Evolutionary conservation across 2,797 vertebrate genomes (phyloP).

Genomic region (Natrix natrix): DNA sequence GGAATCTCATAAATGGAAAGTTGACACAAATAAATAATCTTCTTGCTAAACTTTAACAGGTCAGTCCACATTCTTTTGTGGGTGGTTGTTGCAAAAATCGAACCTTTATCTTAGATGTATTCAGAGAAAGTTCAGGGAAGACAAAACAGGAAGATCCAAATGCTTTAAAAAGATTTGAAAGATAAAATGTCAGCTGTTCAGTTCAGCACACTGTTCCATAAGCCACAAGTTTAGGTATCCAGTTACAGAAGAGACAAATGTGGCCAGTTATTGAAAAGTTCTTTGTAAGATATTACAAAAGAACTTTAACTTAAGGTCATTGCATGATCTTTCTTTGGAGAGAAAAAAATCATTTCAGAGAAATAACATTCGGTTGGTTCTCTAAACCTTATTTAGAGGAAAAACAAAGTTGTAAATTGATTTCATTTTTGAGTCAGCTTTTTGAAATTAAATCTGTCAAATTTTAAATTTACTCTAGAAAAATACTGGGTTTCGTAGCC

Average conservation of each 20-base stretch:
- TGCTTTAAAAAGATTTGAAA: slow-evolving; percentile 16
- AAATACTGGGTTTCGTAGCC: background rate
- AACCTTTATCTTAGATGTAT: background rate
- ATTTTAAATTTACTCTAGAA: background rate
- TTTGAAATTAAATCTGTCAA: background rate
- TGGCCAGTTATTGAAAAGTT: slow-evolving; percentile 11
- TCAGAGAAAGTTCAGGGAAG: background rate
- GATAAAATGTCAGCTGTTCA: slow-evolving; percentile 32
- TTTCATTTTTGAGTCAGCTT: background rate
- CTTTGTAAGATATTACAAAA: slow-evolving; percentile 9
- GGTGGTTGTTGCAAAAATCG: background rate
- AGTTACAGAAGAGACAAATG: slow-evolving; percentile 25
- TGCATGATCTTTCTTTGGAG: background rate
- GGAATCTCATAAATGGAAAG: background rate
- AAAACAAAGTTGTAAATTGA: background rate
- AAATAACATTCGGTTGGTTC: background rate
- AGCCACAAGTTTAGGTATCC: slow-evolving; percentile 7
- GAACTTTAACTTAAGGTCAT: background rate
- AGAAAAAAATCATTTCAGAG: background rate
- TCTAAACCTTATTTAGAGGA: background rate
- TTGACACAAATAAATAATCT: background rate
- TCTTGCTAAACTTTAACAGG: background rate
- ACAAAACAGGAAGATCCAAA: slow-evolving; percentile 11
- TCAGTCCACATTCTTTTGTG: background rate
- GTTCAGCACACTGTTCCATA: slow-evolving; percentile 4